A percentile compares a stretch with the other conserved stretches of the same genome.
Conservation (phyloP, 1,140 invertebrate species). For the Oreohelix idahoensis region DNA sequence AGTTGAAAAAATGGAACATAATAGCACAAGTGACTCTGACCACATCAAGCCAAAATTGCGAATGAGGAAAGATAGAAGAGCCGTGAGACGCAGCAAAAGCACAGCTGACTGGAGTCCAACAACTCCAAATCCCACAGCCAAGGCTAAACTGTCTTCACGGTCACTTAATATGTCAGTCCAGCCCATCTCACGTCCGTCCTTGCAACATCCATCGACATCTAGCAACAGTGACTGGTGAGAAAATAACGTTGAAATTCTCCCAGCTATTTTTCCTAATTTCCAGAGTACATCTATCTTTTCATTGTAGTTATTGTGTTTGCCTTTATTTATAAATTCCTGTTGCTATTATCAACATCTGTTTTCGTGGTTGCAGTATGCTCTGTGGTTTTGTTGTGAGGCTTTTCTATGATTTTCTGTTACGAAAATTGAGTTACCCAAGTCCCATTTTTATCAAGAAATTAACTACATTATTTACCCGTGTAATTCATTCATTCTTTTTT, state of each 20-base stretch:
- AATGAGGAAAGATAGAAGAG: slow-evolving; percentile 50
- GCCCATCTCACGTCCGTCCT: not conserved
- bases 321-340: too few species aligned
- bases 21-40: slow-evolving; percentile 46
- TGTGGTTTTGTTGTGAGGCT: too few species aligned
- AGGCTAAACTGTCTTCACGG: slow-evolving; percentile 22
- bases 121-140: not conserved
- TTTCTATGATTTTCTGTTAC: too few species aligned
- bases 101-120: slow-evolving; percentile 55
- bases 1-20: slow-evolving; percentile 45
- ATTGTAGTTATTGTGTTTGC: too few species aligned
- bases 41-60: slow-evolving; percentile 29
- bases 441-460: too few species aligned
- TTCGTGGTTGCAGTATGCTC: too few species aligned
- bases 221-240: slow-evolving; percentile 39
- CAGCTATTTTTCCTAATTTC: too few species aligned
- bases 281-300: too few species aligned
- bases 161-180: slow-evolving; percentile 34
- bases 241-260: not conserved
- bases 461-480: too few species aligned
- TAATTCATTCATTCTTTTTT: too few species aligned
- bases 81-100: slow-evolving; percentile 66
- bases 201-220: slow-evolving; percentile 22
- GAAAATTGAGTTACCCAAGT: too few species aligned
- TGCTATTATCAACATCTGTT: too few species aligned